Evolutionary conservation across 2,113 vertebrate species (phyloP).

Genomic region (Spheniscus mendiculus): DNA sequence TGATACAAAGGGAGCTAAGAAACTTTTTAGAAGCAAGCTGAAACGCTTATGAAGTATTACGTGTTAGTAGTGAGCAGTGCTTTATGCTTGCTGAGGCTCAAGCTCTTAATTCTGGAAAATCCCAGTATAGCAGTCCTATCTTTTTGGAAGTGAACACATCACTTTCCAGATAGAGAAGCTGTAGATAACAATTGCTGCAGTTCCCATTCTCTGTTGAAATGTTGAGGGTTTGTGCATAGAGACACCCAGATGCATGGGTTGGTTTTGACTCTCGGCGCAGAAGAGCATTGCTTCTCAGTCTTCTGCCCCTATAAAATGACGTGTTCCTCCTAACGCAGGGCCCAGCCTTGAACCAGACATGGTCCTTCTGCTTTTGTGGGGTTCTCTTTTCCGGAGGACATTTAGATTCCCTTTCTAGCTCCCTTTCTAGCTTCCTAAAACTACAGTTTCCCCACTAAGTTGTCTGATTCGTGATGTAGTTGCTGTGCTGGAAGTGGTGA

Average conservation of each 20-base stretch:
- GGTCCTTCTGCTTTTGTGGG: not conserved
- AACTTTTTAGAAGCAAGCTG: not conserved
- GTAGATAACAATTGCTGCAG: not conserved
- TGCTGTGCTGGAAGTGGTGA: not conserved
- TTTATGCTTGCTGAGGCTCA: not conserved
- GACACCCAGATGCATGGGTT: not conserved
- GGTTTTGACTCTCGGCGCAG: not conserved
- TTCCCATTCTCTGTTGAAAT: too few relatives aligned
- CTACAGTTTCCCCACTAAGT: too few relatives aligned
- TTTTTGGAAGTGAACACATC: not conserved
- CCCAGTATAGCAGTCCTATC: not conserved
- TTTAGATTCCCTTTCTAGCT: not conserved
- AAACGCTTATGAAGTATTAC: fast-evolving
- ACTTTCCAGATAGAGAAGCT: not conserved
- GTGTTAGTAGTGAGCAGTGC: not conserved
- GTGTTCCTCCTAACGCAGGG: not conserved
- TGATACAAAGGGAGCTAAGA: not conserved
- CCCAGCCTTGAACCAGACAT: not conserved
- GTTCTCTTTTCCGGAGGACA: not conserved
- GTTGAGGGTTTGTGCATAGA: not conserved
- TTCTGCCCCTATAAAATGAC: too few relatives aligned
- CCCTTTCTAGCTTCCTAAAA: not conserved
- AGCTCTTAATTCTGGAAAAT: not conserved
- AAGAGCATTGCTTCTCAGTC: not conserved
- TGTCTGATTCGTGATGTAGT: not conserved